Conservation (phyloP, 2,113 vertebrate genomes). For the Epinephelus cyanopodus region DNA sequence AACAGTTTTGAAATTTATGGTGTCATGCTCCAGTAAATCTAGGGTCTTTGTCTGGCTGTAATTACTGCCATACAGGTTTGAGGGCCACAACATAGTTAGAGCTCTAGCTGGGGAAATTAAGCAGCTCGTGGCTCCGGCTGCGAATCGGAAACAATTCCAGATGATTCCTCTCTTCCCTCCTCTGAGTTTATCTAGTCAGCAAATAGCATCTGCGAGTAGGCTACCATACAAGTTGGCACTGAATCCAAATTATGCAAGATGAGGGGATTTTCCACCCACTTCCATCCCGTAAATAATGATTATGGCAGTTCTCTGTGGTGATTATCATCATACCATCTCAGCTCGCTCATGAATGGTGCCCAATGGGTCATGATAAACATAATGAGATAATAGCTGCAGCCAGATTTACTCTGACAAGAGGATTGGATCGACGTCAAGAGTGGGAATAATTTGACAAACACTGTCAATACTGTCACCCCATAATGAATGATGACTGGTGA, state of each 20-base stretch:
- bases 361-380: slow-evolving; percentile 53
- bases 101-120: slow-evolving; percentile 69
- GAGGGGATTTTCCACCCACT: slow-evolving; percentile 61
- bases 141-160: slow-evolving; percentile 67
- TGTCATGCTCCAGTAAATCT: slow-evolving; percentile 73
- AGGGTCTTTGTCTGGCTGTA: slow-evolving; percentile 72
- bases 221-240: slow-evolving; percentile 44
- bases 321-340: slow-evolving; percentile 44
- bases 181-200: slow-evolving; percentile 70
- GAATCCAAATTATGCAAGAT: slow-evolving; percentile 48
- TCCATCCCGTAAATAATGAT: slow-evolving; percentile 62
- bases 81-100: slow-evolving; percentile 63
- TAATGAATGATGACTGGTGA: slow-evolving; percentile 14
- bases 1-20: slow-evolving; percentile 75
- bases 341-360: slow-evolving; percentile 34
- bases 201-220: slow-evolving; percentile 39
- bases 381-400: slow-evolving; percentile 57
- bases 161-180: slow-evolving; percentile 51
- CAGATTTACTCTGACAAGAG: slow-evolving; percentile 53
- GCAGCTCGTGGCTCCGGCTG: slow-evolving; percentile 41
- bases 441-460: slow-evolving; percentile 47
- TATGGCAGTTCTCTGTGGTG: slow-evolving; percentile 25
- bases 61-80: slow-evolving; percentile 71
- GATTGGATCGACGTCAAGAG: slow-evolving; percentile 31
- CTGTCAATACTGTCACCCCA: slow-evolving; percentile 6